Base-by-base conservation (phyloP, 1,140 invertebrate species). In the Drosophila repletoides region DNA sequence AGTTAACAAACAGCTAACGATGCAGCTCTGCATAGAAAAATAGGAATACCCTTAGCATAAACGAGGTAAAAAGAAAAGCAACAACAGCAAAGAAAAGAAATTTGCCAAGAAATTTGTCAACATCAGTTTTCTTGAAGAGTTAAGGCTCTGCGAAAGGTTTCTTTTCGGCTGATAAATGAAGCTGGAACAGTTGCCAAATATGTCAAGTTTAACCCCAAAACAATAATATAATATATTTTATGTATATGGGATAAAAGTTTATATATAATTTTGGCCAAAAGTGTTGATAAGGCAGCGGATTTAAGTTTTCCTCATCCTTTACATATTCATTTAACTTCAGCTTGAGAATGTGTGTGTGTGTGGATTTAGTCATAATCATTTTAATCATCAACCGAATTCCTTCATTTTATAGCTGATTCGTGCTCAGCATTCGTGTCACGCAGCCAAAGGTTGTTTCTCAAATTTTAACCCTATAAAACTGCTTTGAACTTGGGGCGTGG, bases 401-500 rank as follows among this genome's bases (percentile, higher is more conserved):
- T 22, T 15, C 53, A 74, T 74, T 79, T 68, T 68, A 68, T 56
- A 68, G 74, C 60, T 49, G 40, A 51, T 65, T 38, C 69, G 40
- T 45, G 58, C 63, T 81, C 61, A 28, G 34, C 61, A 84, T 83
- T 84, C 79, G 79, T 83, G 74, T 83, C 79, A 83, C 79, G 79
- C 79, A 79, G 79, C 79, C n/a, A n/a, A 83, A 84, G 84, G 79
- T 84, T 83, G 79, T 83, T 83, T 79, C 79, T 83, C 79, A 84
- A 83, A 83, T 84, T 43, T 60, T 43, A 56, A 41, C 60, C 65
- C 58, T 63, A 55, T 58, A 71, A 70, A 70, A 84, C 79, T 84
- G 79, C 79, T 56, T 40, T 68, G 58, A 64, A 51, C 46, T 43
- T 9, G n/a, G 59, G 65, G 52, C 15, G 45, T 31, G 59, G 31